Evolutionary conservation across 2,888 invertebrate species (phyloP).

Genomic region (Abscondita cerata): DNA sequence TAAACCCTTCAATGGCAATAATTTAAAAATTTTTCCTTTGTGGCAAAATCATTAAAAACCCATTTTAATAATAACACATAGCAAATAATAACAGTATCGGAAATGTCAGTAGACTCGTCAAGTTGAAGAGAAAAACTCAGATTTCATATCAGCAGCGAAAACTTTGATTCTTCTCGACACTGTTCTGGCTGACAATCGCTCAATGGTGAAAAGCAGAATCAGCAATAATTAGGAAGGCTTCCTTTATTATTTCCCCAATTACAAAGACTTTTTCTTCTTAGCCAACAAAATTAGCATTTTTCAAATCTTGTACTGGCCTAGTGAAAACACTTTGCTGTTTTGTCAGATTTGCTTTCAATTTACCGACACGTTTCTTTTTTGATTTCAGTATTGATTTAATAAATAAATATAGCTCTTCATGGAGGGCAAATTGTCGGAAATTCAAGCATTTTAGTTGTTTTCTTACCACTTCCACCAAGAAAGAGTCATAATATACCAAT

Average conservation of each 20-base stretch:
- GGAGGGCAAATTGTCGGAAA: too few relatives aligned
- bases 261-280: slow-evolving; percentile 42
- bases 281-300: slow-evolving; percentile 33
- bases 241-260: slow-evolving; percentile 43
- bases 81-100: slow-evolving; percentile 30
- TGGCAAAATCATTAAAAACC: slow-evolving; percentile 32
- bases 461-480: too few relatives aligned
- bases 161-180: slow-evolving; percentile 38
- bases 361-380: slow-evolving; percentile 23
- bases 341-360: slow-evolving; percentile 18
- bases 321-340: slow-evolving; percentile 19
- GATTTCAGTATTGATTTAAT: slow-evolving; percentile 27
- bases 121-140: slow-evolving; percentile 33
- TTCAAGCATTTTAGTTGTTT: too few relatives aligned
- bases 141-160: slow-evolving; percentile 22
- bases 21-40: slow-evolving; percentile 37
- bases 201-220: slow-evolving; percentile 36
- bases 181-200: slow-evolving; percentile 40
- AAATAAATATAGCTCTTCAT: too few relatives aligned
- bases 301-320: slow-evolving; percentile 23
- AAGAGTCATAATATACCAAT: too few relatives aligned
- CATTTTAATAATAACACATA: slow-evolving; percentile 35
- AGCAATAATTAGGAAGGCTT: too few relatives aligned
- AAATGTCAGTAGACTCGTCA: slow-evolving; percentile 32
- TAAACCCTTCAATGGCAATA: slow-evolving; percentile 28